Conservation (phyloP, 2,888 invertebrate species). For the Macrophya alboannulata region DNA sequence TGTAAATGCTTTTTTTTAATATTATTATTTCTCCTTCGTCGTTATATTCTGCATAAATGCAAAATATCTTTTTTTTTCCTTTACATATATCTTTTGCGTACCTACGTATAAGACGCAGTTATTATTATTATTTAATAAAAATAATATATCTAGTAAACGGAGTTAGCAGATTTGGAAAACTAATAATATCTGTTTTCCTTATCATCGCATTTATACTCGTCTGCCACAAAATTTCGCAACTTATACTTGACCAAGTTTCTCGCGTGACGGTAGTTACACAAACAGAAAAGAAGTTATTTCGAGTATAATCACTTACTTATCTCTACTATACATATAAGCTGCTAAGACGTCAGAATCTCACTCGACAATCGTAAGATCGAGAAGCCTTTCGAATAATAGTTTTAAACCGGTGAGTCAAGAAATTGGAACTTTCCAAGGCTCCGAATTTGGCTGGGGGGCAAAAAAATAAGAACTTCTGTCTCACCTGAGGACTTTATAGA, state of each 20-base stretch:
- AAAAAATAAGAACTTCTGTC: background rate
- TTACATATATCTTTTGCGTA: background rate
- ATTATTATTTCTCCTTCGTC: background rate
- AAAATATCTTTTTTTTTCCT: background rate
- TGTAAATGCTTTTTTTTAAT: conserved; percentile 2
- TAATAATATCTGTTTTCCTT: background rate
- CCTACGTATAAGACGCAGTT: background rate
- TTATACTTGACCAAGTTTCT: conserved; percentile 34
- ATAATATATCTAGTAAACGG: background rate
- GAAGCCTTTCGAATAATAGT: background rate
- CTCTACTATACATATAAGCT: background rate
- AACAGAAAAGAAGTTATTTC: conserved; percentile 13
- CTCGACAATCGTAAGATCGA: conserved; percentile 6
- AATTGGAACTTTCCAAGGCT: background rate
- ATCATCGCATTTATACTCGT: background rate
- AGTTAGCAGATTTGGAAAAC: conserved; percentile 5
- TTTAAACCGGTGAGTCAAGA: background rate
- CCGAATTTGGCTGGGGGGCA: background rate
- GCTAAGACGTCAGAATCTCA: background rate
- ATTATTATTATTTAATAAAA: background rate
- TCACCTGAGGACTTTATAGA: background rate
- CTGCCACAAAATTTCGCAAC: conserved; percentile 10
- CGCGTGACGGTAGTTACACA: background rate
- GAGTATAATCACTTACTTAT: conserved; percentile 33
- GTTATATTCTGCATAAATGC: conserved; percentile 7